A percentile compares a stretch with the other conserved stretches of the same genome.
phyloP scores from a whole-genome alignment of 1,140 invertebrate species.

The Drosophila orena region DNA sequence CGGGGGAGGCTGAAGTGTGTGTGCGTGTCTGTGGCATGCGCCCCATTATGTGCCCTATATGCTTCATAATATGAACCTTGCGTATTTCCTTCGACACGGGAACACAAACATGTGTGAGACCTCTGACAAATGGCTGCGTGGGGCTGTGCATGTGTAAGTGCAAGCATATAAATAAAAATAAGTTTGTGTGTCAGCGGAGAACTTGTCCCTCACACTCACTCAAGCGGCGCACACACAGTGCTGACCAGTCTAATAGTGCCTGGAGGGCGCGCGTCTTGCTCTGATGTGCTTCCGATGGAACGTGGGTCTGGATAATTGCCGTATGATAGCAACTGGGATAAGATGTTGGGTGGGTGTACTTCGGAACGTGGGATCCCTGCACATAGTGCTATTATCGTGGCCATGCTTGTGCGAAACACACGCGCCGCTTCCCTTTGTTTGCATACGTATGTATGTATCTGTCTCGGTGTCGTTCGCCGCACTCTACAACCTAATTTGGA shows the following conservation, averaged over 20 bases:
- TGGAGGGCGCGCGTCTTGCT: no score
- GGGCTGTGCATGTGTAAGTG: constrained; percentile 7
- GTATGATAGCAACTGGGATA: no score
- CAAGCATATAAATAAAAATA: constrained; percentile 14
- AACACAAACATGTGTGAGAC: constrained; percentile 55
- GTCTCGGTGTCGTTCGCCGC: constrained; percentile 24
- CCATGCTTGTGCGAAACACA: constrained; percentile 10
- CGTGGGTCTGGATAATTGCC: no score
- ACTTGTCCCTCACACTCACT: neutral
- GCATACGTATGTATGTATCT: constrained; percentile 33
- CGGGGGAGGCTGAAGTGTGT: constrained; percentile 45
- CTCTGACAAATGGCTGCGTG: constrained; percentile 14
- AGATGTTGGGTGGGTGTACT: no score
- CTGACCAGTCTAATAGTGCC: neutral
- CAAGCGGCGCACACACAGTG: neutral
- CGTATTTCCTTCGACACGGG: constrained; percentile 26
- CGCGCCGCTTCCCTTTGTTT: constrained; percentile 23
- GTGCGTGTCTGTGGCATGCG: constrained; percentile 63
- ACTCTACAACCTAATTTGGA: constrained; percentile 65
- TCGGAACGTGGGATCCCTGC: neutral
- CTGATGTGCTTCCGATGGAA: no score
- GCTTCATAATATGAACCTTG: constrained; percentile 64
- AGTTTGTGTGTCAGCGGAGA: constrained; percentile 6
- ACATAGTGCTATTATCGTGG: neutral
- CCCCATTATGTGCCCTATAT: constrained; percentile 67